Evolutionary conservation across 2,113 vertebrate species (phyloP), one percentile per base, ranked within the genome.

Genomic region (Nesogale talazaci): DNA sequence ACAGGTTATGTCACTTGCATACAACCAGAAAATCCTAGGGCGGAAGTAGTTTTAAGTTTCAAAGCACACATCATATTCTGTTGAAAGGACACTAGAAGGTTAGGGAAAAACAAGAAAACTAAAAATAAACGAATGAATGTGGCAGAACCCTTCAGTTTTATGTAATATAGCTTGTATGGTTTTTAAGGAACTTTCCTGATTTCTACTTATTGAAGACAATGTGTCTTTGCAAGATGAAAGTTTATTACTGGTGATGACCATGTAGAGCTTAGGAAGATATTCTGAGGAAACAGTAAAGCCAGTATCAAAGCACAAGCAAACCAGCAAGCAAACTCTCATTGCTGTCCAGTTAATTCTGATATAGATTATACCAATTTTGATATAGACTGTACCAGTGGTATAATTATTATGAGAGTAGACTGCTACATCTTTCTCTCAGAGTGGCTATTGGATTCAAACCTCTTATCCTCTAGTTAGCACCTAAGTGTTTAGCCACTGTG

Each of bases 1-100:
- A 65, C 63, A 29, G 29, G 63, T 65, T 65, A 29, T 65, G 16
- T 76, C 46, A 88, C 22, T 80, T 27, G 27, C 22, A 19, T 15
- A 2, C 6, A 69, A 52, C 85, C 8, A 1, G 42, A 4, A n/a
- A 42, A 3, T 34, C 34, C 42, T 31, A 16, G 27, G 10, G 27
- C 12, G n/a, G 17, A 63, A 57, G 23, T 6, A 74, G n/a, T 36
- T 27, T 38, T 34, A 42, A 2, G 10, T 46, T 52, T 16, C 34
- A 86, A 90, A 16, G 25, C 25, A 79, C 14, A 74, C 0, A 83
- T 46, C 29, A 19, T 5, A 17, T 87, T 3, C 34, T 25, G 40
- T 0, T 10, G 6, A 34, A 9, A 14, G 12, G 8, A 12, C 22
- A 14, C 3, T 23, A 27, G 67, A 76, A 2, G 31, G 0, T 40